phyloP scores from a whole-genome alignment of 2,113 vertebrate genomes.

The Myotis yumanensis region DNA sequence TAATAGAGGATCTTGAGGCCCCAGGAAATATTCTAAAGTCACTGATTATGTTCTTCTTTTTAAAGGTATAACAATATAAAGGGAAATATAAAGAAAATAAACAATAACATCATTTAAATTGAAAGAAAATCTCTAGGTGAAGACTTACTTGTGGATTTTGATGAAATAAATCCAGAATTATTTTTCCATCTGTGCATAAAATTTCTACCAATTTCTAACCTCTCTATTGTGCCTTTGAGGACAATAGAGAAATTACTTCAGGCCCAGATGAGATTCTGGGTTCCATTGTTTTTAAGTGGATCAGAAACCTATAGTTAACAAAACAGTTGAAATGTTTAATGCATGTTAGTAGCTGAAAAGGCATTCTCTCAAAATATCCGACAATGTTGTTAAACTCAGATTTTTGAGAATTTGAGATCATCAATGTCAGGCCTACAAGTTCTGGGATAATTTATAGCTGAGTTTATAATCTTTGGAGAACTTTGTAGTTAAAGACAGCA shows the following conservation, averaged over 20 bases:
- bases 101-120: neutral
- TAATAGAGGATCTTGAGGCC: neutral
- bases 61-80: neutral
- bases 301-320: neutral
- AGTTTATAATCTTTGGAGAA: slow-evolving; percentile 83
- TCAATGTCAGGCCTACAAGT: slow-evolving; percentile 48
- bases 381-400: slow-evolving; percentile 85
- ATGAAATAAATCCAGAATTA: slow-evolving; percentile 3
- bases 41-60: neutral
- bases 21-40: neutral
- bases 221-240: neutral
- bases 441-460: slow-evolving; percentile 84
- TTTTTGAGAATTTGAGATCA: slow-evolving; percentile 82
- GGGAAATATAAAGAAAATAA: slow-evolving; percentile 11
- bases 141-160: neutral
- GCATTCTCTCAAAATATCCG: slow-evolving; percentile 65
- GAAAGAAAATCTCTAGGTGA: neutral
- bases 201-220: slow-evolving; percentile 6
- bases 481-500: neutral
- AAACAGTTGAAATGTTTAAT: slow-evolving; percentile 48
- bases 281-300: neutral
- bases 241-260: neutral
- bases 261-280: neutral
- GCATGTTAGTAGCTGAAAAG: slow-evolving; percentile 59
- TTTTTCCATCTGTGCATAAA: neutral